Evolutionary conservation across 2,797 vertebrate species (phyloP).

Genomic region (Molossus molossus): DNA sequence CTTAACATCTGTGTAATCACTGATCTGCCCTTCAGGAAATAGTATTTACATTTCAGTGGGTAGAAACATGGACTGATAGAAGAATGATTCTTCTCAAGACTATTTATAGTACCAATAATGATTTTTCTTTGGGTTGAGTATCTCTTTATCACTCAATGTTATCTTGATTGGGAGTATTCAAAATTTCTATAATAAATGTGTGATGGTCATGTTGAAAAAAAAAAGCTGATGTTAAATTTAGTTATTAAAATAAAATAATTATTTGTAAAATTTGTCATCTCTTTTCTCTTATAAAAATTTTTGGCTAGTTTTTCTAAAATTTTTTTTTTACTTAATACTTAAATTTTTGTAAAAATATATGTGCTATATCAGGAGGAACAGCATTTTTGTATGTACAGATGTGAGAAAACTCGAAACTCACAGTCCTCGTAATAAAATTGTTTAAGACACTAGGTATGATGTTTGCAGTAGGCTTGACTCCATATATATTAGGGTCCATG

Average conservation of each 20-base stretch:
- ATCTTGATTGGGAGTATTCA: conserved; percentile 60
- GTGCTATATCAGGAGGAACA: not conserved
- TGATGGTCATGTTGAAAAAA: not conserved
- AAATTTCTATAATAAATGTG: conserved; percentile 59
- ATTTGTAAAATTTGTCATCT: not conserved
- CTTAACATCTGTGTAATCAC: conserved; percentile 66
- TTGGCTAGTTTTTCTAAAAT: conserved; percentile 2
- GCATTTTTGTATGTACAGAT: not conserved
- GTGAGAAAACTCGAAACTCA: conserved; percentile 42
- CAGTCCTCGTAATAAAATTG: not conserved
- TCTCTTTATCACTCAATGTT: conserved; percentile 76
- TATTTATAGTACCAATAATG: conserved; percentile 78
- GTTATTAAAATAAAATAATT: conserved; percentile 28
- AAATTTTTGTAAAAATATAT: conserved; percentile 26
- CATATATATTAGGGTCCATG: not conserved
- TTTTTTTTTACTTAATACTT: conserved; percentile 9
- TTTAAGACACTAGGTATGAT: not conserved
- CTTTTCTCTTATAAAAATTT: not conserved
- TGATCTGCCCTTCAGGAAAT: conserved; percentile 81
- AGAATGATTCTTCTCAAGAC: conserved; percentile 67
- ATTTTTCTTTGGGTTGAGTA: conserved; percentile 75
- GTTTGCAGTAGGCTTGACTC: not conserved
- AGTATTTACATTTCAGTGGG: conserved; percentile 80
- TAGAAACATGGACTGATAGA: conserved; percentile 72
- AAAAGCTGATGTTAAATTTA: not conserved